Evolutionary conservation across 2,113 vertebrate genomes (phyloP).

Genomic region (Ailurus styani): DNA sequence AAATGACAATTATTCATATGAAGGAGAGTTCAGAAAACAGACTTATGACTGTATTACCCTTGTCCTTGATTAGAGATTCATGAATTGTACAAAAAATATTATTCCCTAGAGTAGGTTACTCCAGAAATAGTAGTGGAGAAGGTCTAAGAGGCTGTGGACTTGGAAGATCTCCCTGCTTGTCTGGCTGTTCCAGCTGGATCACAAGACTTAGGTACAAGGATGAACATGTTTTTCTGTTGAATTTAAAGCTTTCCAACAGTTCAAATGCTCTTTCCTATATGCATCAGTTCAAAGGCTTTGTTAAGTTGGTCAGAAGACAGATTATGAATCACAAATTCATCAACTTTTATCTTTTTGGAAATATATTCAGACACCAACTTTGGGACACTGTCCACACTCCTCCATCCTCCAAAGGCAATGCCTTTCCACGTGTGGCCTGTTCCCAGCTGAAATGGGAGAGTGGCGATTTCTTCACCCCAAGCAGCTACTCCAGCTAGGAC

Average conservation of each 20-base stretch:
- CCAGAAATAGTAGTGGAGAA: neutral
- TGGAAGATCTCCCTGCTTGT: neutral
- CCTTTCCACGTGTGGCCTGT: too few relatives aligned
- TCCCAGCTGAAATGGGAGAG: too few relatives aligned
- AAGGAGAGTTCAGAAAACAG: neutral
- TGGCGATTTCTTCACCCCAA: too few relatives aligned
- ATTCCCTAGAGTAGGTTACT: neutral
- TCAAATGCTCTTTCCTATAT: constrained; percentile 87
- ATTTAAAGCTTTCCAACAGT: constrained; percentile 85
- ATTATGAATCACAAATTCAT: constrained; percentile 86
- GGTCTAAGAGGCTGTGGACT: neutral
- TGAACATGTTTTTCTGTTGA: neutral
- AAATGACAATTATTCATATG: neutral
- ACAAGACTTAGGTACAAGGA: neutral
- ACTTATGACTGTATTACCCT: neutral
- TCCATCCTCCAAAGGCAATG: constrained; percentile 80
- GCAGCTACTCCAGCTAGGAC: too few relatives aligned
- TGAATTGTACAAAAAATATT: neutral
- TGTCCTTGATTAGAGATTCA: neutral
- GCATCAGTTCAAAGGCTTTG: constrained; percentile 86
- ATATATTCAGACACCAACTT: constrained; percentile 87
- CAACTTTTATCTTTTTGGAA: constrained; percentile 87
- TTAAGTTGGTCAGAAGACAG: constrained; percentile 84
- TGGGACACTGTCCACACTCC: constrained; percentile 83
- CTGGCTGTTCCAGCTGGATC: neutral